Percentiles rank a stretch among this genome's conserved stretches.
phyloP scores from a whole-genome alignment of 2,797 vertebrate species.

The Saxicola maurus region DNA sequence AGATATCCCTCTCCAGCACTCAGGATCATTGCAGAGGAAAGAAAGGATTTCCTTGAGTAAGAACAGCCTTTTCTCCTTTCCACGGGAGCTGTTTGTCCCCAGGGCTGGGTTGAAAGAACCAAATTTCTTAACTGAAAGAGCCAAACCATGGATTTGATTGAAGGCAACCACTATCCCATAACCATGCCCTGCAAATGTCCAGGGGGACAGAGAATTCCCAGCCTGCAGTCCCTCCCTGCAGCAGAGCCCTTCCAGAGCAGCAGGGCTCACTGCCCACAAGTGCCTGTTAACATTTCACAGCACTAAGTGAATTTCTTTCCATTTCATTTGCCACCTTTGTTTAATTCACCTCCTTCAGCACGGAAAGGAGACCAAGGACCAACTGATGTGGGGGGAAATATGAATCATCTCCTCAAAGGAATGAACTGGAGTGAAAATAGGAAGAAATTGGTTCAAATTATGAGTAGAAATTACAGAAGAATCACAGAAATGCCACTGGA shows the following conservation, averaged over 20 bases:
- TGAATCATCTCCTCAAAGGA: neutral
- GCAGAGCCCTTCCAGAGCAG: neutral
- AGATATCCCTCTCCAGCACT: neutral
- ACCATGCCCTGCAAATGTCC: neutral
- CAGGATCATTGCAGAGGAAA: neutral
- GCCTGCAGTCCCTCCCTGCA: neutral
- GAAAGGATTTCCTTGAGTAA: neutral
- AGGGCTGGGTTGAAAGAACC: neutral
- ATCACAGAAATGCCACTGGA: neutral
- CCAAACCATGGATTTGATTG: neutral
- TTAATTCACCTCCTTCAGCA: conserved; percentile 7
- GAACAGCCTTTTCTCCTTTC: neutral
- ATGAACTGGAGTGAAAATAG: neutral
- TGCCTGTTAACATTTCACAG: conserved; percentile 42
- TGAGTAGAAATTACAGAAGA: neutral
- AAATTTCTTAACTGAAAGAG: neutral
- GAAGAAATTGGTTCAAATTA: neutral
- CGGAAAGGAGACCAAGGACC: neutral
- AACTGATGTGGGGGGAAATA: neutral
- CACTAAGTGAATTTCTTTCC: neutral
- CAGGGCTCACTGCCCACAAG: neutral
- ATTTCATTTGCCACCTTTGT: conserved; percentile 31
- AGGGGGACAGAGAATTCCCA: neutral
- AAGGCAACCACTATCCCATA: neutral
- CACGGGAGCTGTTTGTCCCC: neutral